A percentile compares a stretch with the other conserved stretches of the same genome.
phyloP scores from a whole-genome alignment of 1,140 invertebrate genomes.

The Meloidogyne chitwoodi region DNA sequence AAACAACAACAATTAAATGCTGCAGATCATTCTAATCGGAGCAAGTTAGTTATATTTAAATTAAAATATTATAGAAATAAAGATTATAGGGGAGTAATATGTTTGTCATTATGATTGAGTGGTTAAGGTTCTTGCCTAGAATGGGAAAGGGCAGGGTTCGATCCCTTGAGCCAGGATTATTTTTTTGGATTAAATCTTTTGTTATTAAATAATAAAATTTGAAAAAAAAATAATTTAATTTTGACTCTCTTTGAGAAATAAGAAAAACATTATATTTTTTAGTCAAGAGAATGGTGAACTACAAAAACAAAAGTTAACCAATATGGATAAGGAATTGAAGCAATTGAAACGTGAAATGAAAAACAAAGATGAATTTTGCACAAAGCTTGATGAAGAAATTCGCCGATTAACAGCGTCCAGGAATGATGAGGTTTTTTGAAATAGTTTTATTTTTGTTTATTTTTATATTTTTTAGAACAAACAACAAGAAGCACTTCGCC shows the following conservation, averaged over 20 bases:
- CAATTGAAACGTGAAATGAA: slow-evolving; percentile 29
- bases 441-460: neutral
- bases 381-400: slow-evolving; percentile 39
- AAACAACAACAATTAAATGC: slow-evolving; percentile 11
- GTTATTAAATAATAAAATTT: neutral
- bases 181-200: neutral
- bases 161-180: neutral
- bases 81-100: too few species aligned
- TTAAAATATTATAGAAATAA: neutral
- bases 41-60: neutral
- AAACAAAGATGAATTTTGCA: slow-evolving; percentile 30
- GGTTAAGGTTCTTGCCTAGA: neutral
- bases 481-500: slow-evolving; percentile 30
- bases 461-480: slow-evolving; percentile 27
- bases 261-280: too few species aligned
- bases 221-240: too few species aligned
- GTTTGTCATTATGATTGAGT: neutral
- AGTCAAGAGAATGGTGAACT: neutral
- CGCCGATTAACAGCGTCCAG: slow-evolving; percentile 17
- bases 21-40: slow-evolving; percentile 8
- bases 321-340: slow-evolving; percentile 34
- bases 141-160: too few species aligned
- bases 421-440: slow-evolving; percentile 12
- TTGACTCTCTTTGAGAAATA: too few species aligned
- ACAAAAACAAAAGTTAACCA: slow-evolving; percentile 31